Base-by-base conservation (phyloP, 35 echinoderm and acorn worm genomes). In the Diadema setosum region DNA sequence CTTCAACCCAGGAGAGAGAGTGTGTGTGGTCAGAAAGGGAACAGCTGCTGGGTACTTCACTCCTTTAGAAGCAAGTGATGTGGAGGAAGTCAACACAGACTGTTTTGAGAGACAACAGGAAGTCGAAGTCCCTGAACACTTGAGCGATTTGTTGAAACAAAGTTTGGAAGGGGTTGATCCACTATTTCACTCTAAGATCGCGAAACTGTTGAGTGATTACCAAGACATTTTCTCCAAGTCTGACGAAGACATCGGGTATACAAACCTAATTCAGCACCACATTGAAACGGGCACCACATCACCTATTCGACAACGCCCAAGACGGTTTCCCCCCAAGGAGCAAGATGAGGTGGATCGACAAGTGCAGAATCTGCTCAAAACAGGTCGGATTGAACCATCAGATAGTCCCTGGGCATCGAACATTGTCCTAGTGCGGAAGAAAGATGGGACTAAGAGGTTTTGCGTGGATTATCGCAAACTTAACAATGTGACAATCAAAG, bases 381-480 rank as follows among this genome's bases (percentile, higher is more conserved):
- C 25, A 2, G 82, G 45, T 1, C n/a, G 63, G 5, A 94, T 94
- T 33, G 39, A 88, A 32, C 80, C 81, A 30, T 89, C 87, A 2
- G 27, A 85, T 24, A 94, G 92, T 45, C 92, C 86, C 0, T 94
- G 76, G 81, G 81, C 81, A 42, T 76, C 87, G 1, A 64, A 60
- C 17, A 65, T 85, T 33, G 92, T 94, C 8, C 41, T 89, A 27
- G 92, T 94, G 5, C 75, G 20, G 7, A 90, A 93, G 86, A 93
- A 94, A 34, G 92, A 90, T 81, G 87, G 86, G 3, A 75, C 80
- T 26, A 76, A 85, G 8, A 6, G 93, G 24, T 75, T 91, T n/a
- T 91, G 88, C 58, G 44, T 87, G 3, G 84, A 87, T 60, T 95
- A 95, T 45, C n/a, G 94, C 0, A 25, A 37, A 37, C 25, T 91